These are phyloP conservation scores for Chrosomus eos DNA, from an alignment of 2,797 vertebrate species.

Conservation along the genomic window DNA sequence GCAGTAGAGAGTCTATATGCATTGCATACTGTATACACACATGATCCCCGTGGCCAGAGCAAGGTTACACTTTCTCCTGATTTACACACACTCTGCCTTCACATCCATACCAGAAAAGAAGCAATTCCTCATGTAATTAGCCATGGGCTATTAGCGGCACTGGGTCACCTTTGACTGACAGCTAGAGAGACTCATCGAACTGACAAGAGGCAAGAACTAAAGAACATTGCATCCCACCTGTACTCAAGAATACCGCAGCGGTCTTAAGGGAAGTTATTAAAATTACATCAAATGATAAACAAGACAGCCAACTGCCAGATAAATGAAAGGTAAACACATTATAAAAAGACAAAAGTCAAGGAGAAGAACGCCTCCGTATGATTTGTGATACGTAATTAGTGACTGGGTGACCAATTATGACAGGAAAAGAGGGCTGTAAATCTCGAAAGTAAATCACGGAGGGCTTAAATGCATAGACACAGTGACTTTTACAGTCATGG, in stretches of 20 bases:
- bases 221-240: constrained; percentile 21
- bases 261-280: constrained; percentile 27
- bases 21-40: background rate
- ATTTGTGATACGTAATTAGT: constrained; percentile 74
- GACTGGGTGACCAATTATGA: constrained; percentile 72
- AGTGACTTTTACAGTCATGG: constrained; percentile 52
- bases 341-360: constrained; percentile 64
- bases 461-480: constrained; percentile 65
- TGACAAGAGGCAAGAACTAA: constrained; percentile 17
- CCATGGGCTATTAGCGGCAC: background rate
- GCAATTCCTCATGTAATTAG: constrained; percentile 2
- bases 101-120: constrained; percentile 33
- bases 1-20: background rate
- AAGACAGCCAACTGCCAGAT: constrained; percentile 39
- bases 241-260: background rate
- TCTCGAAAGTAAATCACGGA: constrained; percentile 70
- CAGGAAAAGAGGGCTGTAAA: constrained; percentile 72
- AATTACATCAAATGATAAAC: constrained; percentile 39
- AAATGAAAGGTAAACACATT: constrained; percentile 59
- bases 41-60: background rate
- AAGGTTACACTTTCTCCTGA: background rate
- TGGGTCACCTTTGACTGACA: constrained; percentile 36
- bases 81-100: background rate
- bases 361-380: constrained; percentile 53
- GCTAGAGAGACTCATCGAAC: background rate